Conservation (phyloP, 2,888 invertebrate species). For the Cataglyphis altisquamis region DNA sequence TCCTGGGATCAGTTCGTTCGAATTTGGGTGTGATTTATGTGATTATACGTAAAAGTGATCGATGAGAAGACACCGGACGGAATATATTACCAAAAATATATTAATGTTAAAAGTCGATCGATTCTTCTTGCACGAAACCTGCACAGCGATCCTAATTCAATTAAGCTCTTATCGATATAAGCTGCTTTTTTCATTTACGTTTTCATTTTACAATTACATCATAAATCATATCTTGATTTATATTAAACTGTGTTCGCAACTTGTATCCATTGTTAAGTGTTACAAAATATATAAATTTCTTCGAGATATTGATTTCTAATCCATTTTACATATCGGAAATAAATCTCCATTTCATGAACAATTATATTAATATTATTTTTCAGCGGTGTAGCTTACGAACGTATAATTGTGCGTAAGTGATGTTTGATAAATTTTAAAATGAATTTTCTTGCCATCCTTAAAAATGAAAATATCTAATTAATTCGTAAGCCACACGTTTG, state of each 20-base stretch:
- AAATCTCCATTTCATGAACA: constrained; percentile 14
- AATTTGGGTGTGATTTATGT: constrained; percentile 91
- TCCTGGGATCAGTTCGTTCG: constrained; percentile 96
- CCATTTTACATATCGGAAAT: neutral
- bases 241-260: constrained; percentile 5
- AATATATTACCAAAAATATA: constrained; percentile 21
- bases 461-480: constrained; percentile 3
- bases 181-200: neutral
- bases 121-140: constrained; percentile 3
- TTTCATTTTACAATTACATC: neutral
- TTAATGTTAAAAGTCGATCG: neutral
- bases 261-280: neutral
- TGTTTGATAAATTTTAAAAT: neutral
- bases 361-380: neutral
- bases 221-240: neutral
- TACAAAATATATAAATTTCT: neutral
- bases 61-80: neutral
- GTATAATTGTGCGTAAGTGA: neutral
- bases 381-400: constrained; percentile 3
- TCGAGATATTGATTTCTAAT: neutral
- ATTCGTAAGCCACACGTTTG: constrained; percentile 1
- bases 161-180: neutral
- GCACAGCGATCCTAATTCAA: neutral
- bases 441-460: neutral
- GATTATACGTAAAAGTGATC: neutral